Base-by-base conservation (phyloP, 2,113 vertebrate genomes). In the Sclerurus mexicanus region DNA sequence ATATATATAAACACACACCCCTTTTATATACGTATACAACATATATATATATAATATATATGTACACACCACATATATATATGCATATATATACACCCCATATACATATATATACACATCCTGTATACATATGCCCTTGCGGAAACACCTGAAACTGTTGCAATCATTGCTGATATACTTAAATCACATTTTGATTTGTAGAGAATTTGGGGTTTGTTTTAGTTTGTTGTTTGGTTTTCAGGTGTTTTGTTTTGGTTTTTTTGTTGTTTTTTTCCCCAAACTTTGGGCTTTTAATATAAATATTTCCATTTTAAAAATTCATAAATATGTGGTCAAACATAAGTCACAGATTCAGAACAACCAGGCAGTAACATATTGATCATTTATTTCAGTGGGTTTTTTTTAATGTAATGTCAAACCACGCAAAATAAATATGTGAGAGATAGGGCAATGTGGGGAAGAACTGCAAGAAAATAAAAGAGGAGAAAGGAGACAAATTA, bases 271-370 rank as follows among this genome's bases (percentile, higher is more conserved):
- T 55, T 55, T 56, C 60, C 35, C 0, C 12, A 52, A 12, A 39
- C 49, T 82, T 84, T 63, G 22, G 8, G 58, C 4, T 59, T 84
- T 84, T 77, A 75, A 58, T 47, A 4, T 10, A 91, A 68, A 19
- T 55, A 79, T 68, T 95, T 92, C 20, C 47, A 63, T 22, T 87
- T 87, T 14, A 69, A 89, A 94, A 95, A 92, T 58, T 85, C 28
- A 64, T 92, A 87, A 74, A 74, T 23, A 85, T 56, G 39, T 2
- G 2, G 59, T 71, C 59, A 94, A 49, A 59, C 7, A 44, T 68
- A 88, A 93, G 28, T 50, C 39, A 89, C 16, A 78, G 58, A 72
- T 75, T 63, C 35, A 58, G 37, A 85, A 66, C 28, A 93, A 56
- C 12, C 52, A 80, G 19, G 39, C 31, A 81, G 46, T 64, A 87